Conservation (phyloP, 2,888 invertebrate species). For the Troglohyphantes excavatus region DNA sequence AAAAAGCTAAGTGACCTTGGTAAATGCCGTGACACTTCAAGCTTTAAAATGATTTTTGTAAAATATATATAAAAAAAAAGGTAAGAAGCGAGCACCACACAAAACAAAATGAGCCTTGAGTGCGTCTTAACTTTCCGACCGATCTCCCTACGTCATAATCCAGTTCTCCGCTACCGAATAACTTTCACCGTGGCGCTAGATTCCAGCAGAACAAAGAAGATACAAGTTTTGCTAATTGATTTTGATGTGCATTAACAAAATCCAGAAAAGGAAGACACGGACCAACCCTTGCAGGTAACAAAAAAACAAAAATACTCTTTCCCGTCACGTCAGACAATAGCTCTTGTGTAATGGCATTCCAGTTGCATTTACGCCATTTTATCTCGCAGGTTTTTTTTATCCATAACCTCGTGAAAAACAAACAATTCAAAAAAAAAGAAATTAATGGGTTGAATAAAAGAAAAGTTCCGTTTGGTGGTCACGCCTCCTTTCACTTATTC, state of each 20-base stretch:
- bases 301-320: background rate
- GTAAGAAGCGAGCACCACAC: too few species aligned
- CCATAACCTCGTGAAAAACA: constrained; percentile 16
- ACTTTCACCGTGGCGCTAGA: constrained; percentile 30
- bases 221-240: constrained; percentile 48
- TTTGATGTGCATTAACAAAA: constrained; percentile 39
- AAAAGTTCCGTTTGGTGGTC: background rate
- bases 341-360: background rate
- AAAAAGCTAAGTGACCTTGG: constrained; percentile 31
- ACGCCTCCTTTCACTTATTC: constrained; percentile 19
- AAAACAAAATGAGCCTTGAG: constrained; percentile 1
- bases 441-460: constrained; percentile 17
- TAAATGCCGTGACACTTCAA: background rate
- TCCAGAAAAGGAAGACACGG: constrained; percentile 15
- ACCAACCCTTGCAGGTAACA: constrained; percentile 15
- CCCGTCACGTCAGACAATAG: constrained; percentile 3
- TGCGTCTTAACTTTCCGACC: constrained; percentile 49
- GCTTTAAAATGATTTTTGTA: background rate
- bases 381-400: background rate
- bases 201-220: constrained; percentile 19
- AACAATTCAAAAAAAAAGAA: constrained; percentile 8
- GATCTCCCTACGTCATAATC: constrained; percentile 48
- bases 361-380: constrained; percentile 23
- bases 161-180: constrained; percentile 44
- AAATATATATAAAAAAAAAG: constrained; percentile 7